phyloP scores from a whole-genome alignment of 2,888 invertebrate genomes.

The Caprella mutica region DNA sequence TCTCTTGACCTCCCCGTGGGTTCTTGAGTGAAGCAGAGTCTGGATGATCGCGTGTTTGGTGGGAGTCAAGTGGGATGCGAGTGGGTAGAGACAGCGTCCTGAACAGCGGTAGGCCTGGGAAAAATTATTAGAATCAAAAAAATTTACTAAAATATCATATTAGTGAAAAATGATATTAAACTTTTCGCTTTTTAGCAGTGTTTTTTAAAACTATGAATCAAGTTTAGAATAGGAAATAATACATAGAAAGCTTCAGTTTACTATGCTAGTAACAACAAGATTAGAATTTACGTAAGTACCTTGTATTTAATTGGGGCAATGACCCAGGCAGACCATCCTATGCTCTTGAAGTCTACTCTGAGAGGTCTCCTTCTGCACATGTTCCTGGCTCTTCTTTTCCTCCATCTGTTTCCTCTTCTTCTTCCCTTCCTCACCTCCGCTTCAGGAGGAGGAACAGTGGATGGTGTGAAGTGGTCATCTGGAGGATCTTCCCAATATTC shows the following conservation, averaged over 20 bases:
- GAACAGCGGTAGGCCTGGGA: constrained; percentile 49
- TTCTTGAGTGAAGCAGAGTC: constrained; percentile 44
- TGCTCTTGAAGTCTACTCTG: constrained; percentile 48
- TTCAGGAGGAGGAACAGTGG: too few relatives aligned
- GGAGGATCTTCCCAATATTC: too few relatives aligned
- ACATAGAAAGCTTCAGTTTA: too few relatives aligned
- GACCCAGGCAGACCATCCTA: constrained; percentile 49
- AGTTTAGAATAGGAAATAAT: too few relatives aligned
- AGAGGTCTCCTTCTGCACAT: constrained; percentile 45
- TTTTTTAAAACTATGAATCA: too few relatives aligned
- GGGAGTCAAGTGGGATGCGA: constrained; percentile 48
- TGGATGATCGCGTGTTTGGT: constrained; percentile 48
- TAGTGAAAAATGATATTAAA: too few relatives aligned
- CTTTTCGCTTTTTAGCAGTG: too few relatives aligned
- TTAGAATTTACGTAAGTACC: constrained; percentile 38
- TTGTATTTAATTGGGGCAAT: constrained; percentile 49
- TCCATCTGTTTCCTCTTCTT: constrained; percentile 3
- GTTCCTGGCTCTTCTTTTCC: constrained; percentile 37
- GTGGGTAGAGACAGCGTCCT: constrained; percentile 49
- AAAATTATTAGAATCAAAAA: too few relatives aligned
- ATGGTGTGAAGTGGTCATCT: too few relatives aligned
- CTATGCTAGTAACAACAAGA: too few relatives aligned
- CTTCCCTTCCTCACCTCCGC: too few relatives aligned
- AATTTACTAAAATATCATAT: too few relatives aligned
- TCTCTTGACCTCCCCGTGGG: constrained; percentile 41